Evolutionary conservation across 2,113 vertebrate genomes (phyloP).

Genomic region (Nerophis lumbriciformis): DNA sequence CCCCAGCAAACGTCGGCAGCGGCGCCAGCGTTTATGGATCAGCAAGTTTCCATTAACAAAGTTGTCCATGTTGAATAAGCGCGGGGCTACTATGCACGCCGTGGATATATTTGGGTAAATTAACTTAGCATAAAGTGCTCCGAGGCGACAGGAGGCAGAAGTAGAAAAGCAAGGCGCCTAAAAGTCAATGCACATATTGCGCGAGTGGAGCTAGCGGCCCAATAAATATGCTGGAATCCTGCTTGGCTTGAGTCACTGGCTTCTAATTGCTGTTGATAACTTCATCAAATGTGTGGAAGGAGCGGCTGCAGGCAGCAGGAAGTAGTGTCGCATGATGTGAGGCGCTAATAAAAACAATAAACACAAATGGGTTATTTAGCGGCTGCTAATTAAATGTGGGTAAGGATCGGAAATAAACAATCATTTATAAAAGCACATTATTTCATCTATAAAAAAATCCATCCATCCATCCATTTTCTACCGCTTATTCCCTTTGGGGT

Average conservation of each 20-base stretch:
- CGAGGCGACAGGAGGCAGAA: slow-evolving; percentile 55
- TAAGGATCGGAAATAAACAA: slow-evolving; percentile 32
- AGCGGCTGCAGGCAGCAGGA: slow-evolving; percentile 75
- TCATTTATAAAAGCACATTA: slow-evolving; percentile 11
- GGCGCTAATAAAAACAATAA: slow-evolving; percentile 78
- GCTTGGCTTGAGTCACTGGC: slow-evolving; percentile 5
- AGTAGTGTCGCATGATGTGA: slow-evolving; percentile 73
- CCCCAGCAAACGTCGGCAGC: slow-evolving; percentile 83
- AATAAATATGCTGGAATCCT: neutral
- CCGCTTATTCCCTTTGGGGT: too few species aligned
- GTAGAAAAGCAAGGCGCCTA: slow-evolving; percentile 47
- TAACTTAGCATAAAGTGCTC: slow-evolving; percentile 75
- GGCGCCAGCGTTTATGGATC: slow-evolving; percentile 85
- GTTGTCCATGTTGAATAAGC: slow-evolving; percentile 75
- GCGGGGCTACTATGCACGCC: slow-evolving; percentile 24
- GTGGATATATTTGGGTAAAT: slow-evolving; percentile 82
- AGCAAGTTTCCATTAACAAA: slow-evolving; percentile 95
- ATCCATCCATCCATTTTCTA: too few species aligned
- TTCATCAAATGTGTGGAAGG: slow-evolving; percentile 35
- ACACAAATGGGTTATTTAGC: slow-evolving; percentile 78
- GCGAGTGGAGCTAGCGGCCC: neutral
- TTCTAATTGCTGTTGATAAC: slow-evolving; percentile 35
- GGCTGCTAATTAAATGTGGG: slow-evolving; percentile 44
- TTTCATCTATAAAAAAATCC: too few species aligned
- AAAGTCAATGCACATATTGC: slow-evolving; percentile 56